These are phyloP conservation scores for Gortyna flavago DNA, from an alignment of 2,888 invertebrate genomes.

Conservation along the genomic window DNA sequence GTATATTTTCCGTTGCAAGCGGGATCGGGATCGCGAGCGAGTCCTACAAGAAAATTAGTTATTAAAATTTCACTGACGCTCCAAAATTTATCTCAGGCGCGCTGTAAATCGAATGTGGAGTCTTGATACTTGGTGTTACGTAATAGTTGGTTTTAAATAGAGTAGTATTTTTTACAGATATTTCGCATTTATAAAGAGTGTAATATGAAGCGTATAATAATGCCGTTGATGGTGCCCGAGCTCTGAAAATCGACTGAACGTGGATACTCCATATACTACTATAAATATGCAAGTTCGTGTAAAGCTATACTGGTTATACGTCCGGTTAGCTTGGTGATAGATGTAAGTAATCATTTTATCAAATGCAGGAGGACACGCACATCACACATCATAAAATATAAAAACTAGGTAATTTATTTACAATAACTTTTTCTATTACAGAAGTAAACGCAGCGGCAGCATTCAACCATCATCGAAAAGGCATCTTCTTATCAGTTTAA, in stretches of 20 bases:
- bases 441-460: no score
- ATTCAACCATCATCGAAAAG: no score
- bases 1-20: slow-evolving; percentile 65
- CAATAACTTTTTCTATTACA: no score
- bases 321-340: no score
- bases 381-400: no score
- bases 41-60: slow-evolving; percentile 90
- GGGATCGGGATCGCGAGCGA: slow-evolving; percentile 63
- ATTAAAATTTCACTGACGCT: slow-evolving; percentile 91
- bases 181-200: background rate
- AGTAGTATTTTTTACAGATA: slow-evolving; percentile 9
- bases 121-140: slow-evolving; percentile 72
- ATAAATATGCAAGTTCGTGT: background rate
- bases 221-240: background rate
- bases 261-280: background rate
- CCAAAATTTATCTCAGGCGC: slow-evolving; percentile 88
- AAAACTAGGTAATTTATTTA: no score
- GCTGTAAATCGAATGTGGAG: slow-evolving; percentile 62
- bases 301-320: background rate
- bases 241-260: background rate
- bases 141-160: slow-evolving; percentile 35
- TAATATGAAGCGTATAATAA: background rate
- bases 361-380: no score
- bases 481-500: background rate
- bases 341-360: no score